Evolutionary conservation across 2,113 vertebrate genomes (phyloP).

Genomic region (Agelaius tricolor): DNA sequence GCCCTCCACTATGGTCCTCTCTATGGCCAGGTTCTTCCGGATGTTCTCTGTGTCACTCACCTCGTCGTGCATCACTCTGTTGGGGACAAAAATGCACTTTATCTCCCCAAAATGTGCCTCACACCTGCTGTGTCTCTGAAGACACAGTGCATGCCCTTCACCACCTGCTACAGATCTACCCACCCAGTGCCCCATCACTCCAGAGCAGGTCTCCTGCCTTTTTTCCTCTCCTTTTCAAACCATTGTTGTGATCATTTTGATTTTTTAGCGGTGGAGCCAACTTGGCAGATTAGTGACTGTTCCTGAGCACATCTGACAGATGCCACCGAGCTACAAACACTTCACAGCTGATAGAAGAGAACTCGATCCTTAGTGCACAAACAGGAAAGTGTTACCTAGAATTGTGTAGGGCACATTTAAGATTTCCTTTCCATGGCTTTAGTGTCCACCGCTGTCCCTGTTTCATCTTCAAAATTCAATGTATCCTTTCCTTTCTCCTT

Average conservation of each 20-base stretch:
- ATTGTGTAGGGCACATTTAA: neutral
- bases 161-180: neutral
- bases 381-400: neutral
- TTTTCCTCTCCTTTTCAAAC: neutral
- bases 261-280: neutral
- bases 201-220: neutral
- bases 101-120: neutral
- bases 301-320: neutral
- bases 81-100: neutral
- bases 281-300: neutral
- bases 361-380: neutral
- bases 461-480: neutral
- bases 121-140: neutral
- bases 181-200: neutral
- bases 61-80: constrained; percentile 97
- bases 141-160: neutral
- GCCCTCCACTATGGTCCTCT: constrained; percentile 96
- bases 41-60: constrained; percentile 99
- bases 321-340: neutral
- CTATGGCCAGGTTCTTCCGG: constrained; percentile 95
- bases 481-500: neutral
- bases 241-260: neutral
- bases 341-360: neutral
- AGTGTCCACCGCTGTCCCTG: neutral
- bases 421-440: neutral